These are phyloP conservation scores for Numenius phaeopus DNA, from an alignment of 2,797 vertebrate genomes.

Conservation along the genomic window DNA sequence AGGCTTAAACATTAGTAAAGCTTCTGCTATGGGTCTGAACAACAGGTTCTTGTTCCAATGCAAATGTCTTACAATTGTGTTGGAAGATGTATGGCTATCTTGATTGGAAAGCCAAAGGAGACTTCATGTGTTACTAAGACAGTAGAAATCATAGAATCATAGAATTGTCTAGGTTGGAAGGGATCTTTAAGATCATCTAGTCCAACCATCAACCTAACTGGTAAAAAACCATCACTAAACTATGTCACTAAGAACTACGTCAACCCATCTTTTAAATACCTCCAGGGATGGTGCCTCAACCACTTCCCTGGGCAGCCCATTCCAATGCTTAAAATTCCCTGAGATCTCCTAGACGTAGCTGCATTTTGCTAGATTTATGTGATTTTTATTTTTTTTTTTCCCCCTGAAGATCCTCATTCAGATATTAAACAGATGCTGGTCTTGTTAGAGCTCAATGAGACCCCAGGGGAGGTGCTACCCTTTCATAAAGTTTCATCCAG, in stretches of 20 bases:
- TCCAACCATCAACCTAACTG: no score
- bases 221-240: no score
- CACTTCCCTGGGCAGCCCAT: no score
- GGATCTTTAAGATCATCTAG: no score
- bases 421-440: neutral
- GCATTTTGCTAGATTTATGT: neutral
- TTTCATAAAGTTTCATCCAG: neutral
- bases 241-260: no score
- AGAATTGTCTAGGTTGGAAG: no score
- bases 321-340: neutral
- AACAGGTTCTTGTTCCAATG: neutral
- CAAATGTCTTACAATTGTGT: neutral
- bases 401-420: neutral
- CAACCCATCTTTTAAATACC: no score
- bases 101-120: neutral
- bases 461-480: neutral
- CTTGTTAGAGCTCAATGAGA: neutral
- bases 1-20: neutral
- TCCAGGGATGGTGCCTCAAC: no score
- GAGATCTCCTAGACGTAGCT: neutral
- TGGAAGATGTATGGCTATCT: neutral
- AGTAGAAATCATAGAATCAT: neutral
- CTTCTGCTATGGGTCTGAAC: neutral
- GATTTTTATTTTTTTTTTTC: neutral
- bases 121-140: neutral